phyloP scores from a whole-genome alignment of 2,797 vertebrate species.

The Dallia pectoralis region DNA sequence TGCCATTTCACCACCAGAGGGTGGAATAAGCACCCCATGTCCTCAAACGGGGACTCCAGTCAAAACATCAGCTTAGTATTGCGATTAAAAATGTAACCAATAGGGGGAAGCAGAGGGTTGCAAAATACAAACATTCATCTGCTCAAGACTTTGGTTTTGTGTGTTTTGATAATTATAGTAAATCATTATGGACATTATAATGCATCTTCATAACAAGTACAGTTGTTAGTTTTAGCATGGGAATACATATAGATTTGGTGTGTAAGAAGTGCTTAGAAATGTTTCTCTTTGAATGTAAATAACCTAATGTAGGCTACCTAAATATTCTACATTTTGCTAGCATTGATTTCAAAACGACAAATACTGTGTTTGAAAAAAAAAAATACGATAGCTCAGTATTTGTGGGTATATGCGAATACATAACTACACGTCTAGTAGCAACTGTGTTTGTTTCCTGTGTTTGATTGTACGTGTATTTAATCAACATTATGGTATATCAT shows the following conservation, averaged over 20 bases:
- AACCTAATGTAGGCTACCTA: neutral
- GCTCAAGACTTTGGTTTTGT: neutral
- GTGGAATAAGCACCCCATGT: constrained; percentile 5
- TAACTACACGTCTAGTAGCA: neutral
- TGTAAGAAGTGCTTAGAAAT: neutral
- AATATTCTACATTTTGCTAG: neutral
- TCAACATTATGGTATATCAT: constrained; percentile 2
- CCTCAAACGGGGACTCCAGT: constrained; percentile 32
- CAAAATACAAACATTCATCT: neutral
- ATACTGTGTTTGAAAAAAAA: neutral
- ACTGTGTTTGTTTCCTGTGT: neutral
- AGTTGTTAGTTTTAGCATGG: too few relatives aligned
- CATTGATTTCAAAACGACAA: neutral
- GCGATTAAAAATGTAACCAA: neutral
- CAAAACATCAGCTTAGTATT: neutral
- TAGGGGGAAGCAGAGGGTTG: constrained; percentile 6
- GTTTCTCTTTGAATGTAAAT: neutral
- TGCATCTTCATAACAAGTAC: neutral
- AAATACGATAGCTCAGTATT: neutral
- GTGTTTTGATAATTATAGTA: neutral
- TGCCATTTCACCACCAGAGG: neutral
- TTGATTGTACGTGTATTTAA: neutral
- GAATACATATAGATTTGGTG: too few relatives aligned
- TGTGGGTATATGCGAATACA: constrained; percentile 5
- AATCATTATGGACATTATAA: neutral